A percentile compares a stretch with the other conserved stretches of the same genome.
phyloP scores from a whole-genome alignment of 2,888 invertebrate genomes.

The Cheilosia vulpina region DNA sequence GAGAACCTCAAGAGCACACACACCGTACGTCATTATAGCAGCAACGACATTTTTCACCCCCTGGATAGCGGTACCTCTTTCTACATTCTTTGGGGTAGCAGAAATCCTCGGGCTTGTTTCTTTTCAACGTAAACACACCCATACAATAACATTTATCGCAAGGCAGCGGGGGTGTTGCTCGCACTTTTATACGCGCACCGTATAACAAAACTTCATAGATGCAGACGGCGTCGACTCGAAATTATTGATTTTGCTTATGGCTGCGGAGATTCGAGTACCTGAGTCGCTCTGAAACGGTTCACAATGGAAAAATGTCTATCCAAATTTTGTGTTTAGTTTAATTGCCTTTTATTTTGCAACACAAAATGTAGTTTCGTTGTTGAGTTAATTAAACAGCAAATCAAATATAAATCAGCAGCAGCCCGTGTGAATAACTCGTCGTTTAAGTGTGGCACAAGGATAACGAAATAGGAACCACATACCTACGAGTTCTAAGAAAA shows the following conservation, averaged over 20 bases:
- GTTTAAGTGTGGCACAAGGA: constrained; percentile 1
- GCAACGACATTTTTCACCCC: not conserved
- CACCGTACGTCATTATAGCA: not conserved
- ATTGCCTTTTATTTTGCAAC: constrained; percentile 39
- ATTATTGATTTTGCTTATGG: constrained; percentile 68
- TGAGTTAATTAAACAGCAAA: constrained; percentile 15
- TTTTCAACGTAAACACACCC: constrained; percentile 9
- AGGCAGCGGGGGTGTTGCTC: constrained; percentile 28
- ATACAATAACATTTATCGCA: not conserved
- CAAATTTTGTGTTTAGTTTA: constrained; percentile 37
- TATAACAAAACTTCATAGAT: constrained; percentile 67
- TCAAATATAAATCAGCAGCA: constrained; percentile 3
- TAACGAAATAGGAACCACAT: not conserved
- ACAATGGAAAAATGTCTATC: constrained; percentile 54
- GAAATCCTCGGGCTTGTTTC: not conserved
- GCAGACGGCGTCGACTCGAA: constrained; percentile 71
- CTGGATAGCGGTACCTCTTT: not conserved
- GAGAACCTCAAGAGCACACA: not conserved
- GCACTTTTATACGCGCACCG: constrained; percentile 34
- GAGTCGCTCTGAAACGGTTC: constrained; percentile 63
- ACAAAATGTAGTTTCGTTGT: constrained; percentile 60
- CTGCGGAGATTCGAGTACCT: constrained; percentile 69
- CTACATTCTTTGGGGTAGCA: not conserved
- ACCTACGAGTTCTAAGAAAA: constrained; percentile 11
- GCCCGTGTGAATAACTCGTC: not conserved